These are phyloP conservation scores for Ariolimax columbianus DNA, from an alignment of 2,888 invertebrate genomes.

Conservation along the genomic window DNA sequence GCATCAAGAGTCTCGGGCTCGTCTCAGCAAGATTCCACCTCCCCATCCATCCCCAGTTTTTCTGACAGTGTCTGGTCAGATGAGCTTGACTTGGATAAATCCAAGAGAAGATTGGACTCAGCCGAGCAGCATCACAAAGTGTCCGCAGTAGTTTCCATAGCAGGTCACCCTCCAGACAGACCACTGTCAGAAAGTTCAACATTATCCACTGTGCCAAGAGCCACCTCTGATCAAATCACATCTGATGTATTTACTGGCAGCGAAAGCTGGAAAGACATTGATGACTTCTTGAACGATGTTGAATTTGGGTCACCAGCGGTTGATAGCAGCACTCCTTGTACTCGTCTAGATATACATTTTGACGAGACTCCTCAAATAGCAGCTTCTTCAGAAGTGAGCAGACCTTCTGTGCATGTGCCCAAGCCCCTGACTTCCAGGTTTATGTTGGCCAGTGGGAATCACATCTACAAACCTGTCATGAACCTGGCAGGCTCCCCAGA, in stretches of 20 bases:
- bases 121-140: conserved; percentile 45
- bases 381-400: conserved; percentile 8
- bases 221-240: conserved; percentile 7
- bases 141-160: conserved; percentile 47
- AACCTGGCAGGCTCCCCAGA: conserved; percentile 73
- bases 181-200: conserved; percentile 33
- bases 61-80: conserved; percentile 74
- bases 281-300: conserved; percentile 69
- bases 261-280: conserved; percentile 54
- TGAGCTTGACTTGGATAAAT: conserved; percentile 58
- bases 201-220: conserved; percentile 48
- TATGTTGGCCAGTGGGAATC: conserved; percentile 59
- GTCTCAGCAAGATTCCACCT: conserved; percentile 59
- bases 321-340: conserved; percentile 61
- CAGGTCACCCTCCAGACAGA: conserved; percentile 8
- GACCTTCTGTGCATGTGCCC: neutral
- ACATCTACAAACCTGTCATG: conserved; percentile 72
- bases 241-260: conserved; percentile 7
- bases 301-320: conserved; percentile 74
- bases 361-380: conserved; percentile 52
- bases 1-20: conserved; percentile 51
- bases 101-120: conserved; percentile 53
- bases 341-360: conserved; percentile 35
- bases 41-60: conserved; percentile 67
- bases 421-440: conserved; percentile 50